Percentiles rank a stretch among this genome's conserved stretches.
phyloP scores from a whole-genome alignment of 2,888 invertebrate species.

The Melanotus villosus region DNA sequence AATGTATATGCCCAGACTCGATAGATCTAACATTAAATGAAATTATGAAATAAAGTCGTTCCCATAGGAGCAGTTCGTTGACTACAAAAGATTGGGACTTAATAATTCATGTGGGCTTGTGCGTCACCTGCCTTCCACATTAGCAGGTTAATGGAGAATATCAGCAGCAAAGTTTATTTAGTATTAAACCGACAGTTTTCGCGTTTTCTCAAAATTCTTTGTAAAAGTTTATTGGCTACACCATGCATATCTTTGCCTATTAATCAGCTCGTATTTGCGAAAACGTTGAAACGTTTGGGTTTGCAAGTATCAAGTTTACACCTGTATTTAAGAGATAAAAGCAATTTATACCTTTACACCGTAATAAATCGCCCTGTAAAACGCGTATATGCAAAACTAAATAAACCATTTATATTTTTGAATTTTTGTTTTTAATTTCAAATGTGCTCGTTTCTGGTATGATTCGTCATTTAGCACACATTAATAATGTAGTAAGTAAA shows the following conservation, averaged over 20 bases:
- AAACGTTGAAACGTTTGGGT: no score
- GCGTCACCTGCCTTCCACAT: constrained; percentile 1
- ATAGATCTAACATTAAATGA: constrained; percentile 5
- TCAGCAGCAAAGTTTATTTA: not conserved
- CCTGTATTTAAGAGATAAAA: no score
- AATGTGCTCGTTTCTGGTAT: no score
- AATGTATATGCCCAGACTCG: not conserved
- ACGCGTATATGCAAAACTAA: no score
- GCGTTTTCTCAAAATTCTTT: not conserved
- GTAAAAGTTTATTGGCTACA: not conserved
- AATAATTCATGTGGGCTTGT: constrained; percentile 7
- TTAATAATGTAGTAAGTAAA: no score
- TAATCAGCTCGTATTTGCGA: no score
- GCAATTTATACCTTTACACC: no score
- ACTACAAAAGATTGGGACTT: constrained; percentile 20
- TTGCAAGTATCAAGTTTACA: no score
- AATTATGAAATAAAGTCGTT: constrained; percentile 15
- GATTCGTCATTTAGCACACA: no score
- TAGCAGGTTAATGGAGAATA: constrained; percentile 15
- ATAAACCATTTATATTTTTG: no score
- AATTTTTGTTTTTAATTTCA: no score
- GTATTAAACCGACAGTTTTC: constrained; percentile 1
- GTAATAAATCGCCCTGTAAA: no score
- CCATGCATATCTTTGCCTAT: not conserved
- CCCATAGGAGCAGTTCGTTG: constrained; percentile 18